These are phyloP conservation scores for Natrix natrix DNA, from an alignment of 2,797 vertebrate species.

Conservation along the genomic window DNA sequence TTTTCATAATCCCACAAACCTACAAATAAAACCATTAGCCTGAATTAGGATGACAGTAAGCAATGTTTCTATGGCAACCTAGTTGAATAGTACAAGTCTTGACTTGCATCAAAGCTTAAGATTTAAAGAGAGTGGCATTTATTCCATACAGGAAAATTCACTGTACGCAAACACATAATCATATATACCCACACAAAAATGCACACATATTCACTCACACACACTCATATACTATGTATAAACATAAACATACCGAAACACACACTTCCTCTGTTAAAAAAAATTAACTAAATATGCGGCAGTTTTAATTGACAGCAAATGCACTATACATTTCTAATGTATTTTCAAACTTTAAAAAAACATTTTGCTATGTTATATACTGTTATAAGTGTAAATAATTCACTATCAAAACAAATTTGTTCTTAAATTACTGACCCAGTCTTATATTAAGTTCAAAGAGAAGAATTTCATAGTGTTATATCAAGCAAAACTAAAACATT, in stretches of 20 bases:
- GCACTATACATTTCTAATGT: conserved; percentile 51
- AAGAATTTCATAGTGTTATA: neutral
- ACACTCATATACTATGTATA: conserved; percentile 8
- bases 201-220: conserved; percentile 36
- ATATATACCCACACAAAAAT: neutral
- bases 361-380: neutral
- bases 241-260: conserved; percentile 38
- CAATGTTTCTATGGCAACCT: conserved; percentile 79
- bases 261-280: conserved; percentile 66
- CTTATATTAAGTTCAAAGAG: conserved; percentile 1
- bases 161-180: conserved; percentile 26
- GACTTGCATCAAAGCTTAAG: conserved; percentile 73
- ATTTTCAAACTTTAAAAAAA: conserved; percentile 51
- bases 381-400: neutral
- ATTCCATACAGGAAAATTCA: conserved; percentile 68
- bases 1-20: conserved; percentile 81
- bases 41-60: conserved; percentile 78
- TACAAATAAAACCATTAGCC: conserved; percentile 77
- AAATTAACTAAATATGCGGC: conserved; percentile 63
- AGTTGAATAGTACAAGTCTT: conserved; percentile 70
- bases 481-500: neutral
- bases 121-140: conserved; percentile 79
- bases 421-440: neutral
- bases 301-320: conserved; percentile 71
- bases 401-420: conserved; percentile 27